Evolutionary conservation across 2,888 invertebrate species (phyloP), one percentile per base, ranked within the genome.

Genomic region (Tachina lurida): DNA sequence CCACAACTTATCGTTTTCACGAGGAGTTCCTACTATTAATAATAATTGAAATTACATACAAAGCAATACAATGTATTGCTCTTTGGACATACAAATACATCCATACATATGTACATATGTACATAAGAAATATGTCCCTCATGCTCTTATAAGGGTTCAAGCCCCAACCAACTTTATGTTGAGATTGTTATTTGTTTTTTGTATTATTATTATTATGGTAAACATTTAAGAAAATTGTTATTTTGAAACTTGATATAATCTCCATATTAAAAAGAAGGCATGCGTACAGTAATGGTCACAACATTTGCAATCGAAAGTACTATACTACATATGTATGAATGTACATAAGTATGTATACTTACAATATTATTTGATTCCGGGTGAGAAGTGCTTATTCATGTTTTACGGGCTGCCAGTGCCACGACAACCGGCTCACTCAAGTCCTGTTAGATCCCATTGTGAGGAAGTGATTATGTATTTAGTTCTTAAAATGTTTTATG

Each of bases 61-160:
- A 49, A 80, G 13, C 74, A 43, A 49, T 67, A 82, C 70, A 82
- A 76, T 82, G 76, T 82, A 82, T 71, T 76, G 43, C 31, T 76
- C 17, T 76, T 63, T 54, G 70, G 19, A 39, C 12, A 58, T 19
- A 73, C 49, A 5, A 75, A 78, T n/a, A n/a, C n/a, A n/a, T n/a
- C n/a, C 31, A 31, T 31, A 31, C 31, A 54, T 19, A 19, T 17
- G 17, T 52, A 52, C 0, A 3, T 52, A 52, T 54, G 19, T 54
- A 54, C 1, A 19, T n/a, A 54, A 19, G 54, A 31, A 31, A 31
- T 71, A 47, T 56, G 78, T 60, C 60, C 73, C 60, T 52, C 62
- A 73, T 84, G 77, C 71, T 77, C 60, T 78, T 73, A 65, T 84
- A 84, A 56, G 77, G 77, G 74, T 68, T 78, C 78, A 78, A 78